Percentiles rank a stretch among this genome's conserved stretches.
These are phyloP conservation scores for Drosophila obscura DNA, from an alignment of 1,140 invertebrate genomes.

Conservation along the genomic window DNA sequence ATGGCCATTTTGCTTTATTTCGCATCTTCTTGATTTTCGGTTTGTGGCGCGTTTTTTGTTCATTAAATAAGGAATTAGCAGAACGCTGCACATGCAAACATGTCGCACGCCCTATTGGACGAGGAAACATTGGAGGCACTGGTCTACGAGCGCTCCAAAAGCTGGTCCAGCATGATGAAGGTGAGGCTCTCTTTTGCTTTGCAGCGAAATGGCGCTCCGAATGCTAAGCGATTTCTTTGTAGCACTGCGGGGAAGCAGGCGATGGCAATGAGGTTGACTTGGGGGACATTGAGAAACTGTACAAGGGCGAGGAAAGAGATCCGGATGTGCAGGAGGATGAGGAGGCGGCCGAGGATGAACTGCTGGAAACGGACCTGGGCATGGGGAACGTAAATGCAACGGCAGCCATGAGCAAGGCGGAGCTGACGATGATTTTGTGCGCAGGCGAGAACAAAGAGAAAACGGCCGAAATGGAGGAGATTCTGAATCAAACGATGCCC, in stretches of 20 bases:
- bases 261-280: constrained; percentile 28
- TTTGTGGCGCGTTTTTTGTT: not conserved
- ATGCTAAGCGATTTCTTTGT: constrained; percentile 6
- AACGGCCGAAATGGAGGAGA: constrained; percentile 47
- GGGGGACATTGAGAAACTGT: constrained; percentile 37
- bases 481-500: constrained; percentile 69
- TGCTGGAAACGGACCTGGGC: constrained; percentile 15
- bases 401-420: constrained; percentile 34
- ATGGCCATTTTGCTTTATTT: constrained; percentile 35
- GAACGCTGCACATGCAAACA: constrained; percentile 6
- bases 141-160: constrained; percentile 56
- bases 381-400: constrained; percentile 33
- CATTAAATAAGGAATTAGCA: not conserved
- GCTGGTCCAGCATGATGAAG: constrained; percentile 49
- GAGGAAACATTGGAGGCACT: constrained; percentile 52
- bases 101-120: constrained; percentile 40
- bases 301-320: constrained; percentile 23
- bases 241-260: constrained; percentile 16
- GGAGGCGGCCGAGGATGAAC: constrained; percentile 39
- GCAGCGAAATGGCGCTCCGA: constrained; percentile 6
- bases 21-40: not conserved
- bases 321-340: constrained; percentile 1
- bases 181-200: constrained; percentile 13
- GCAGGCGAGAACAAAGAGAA: constrained; percentile 33
- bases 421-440: constrained; percentile 51